phyloP scores from a whole-genome alignment of 2,113 vertebrate species.

The crab-eating macaque (Macaca fascicularis) region DNA sequence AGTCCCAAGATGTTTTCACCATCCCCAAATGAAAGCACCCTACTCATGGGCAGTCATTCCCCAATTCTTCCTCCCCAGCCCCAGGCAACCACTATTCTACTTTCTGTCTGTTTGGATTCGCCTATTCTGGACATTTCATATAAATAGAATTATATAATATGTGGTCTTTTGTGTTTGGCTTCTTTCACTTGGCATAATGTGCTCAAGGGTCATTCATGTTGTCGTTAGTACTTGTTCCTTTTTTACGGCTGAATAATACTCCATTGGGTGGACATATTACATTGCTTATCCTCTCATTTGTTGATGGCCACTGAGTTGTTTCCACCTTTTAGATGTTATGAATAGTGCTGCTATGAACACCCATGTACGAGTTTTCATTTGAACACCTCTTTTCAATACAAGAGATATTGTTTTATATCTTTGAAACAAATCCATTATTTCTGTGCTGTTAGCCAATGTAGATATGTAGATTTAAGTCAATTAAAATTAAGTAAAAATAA shows the following conservation, averaged over 20 bases:
- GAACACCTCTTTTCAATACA: not conserved
- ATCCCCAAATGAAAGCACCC: not conserved
- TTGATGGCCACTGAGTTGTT: not conserved
- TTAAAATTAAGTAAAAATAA: not conserved
- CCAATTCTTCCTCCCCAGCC: rapidly evolving
- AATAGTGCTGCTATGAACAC: not conserved
- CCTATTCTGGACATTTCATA: not conserved
- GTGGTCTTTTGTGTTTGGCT: not conserved
- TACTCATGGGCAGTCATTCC: not conserved
- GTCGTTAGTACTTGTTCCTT: not conserved
- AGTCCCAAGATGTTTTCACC: not conserved
- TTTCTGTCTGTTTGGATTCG: not conserved
- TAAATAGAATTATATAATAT: not conserved
- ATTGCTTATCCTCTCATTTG: not conserved
- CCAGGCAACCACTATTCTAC: not conserved
- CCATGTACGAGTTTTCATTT: not conserved
- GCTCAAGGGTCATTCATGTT: not conserved
- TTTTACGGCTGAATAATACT: not conserved
- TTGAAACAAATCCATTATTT: not conserved
- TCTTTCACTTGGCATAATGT: not conserved
- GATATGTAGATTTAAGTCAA: not conserved
- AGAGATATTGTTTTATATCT: not conserved
- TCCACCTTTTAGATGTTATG: not conserved
- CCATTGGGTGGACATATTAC: not conserved
- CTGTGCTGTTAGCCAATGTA: not conserved